phyloP scores from a whole-genome alignment of 2,797 vertebrate species.

The Chrosomus eos region DNA sequence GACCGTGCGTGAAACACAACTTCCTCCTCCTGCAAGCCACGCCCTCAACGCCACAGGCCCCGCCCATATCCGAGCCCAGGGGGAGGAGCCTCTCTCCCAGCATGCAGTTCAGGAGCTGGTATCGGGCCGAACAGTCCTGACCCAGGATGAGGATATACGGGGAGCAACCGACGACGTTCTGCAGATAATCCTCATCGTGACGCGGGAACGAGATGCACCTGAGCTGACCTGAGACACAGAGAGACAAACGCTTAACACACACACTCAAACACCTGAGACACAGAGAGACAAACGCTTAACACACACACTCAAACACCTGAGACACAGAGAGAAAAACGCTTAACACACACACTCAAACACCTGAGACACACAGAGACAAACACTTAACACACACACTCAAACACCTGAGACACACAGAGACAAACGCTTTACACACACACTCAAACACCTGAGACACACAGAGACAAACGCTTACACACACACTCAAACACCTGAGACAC shows the following conservation, averaged over 20 bases:
- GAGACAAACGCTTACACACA: too few relatives aligned
- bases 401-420: too few relatives aligned
- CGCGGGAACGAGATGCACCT: constrained; percentile 88
- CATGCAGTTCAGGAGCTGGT: constrained; percentile 89
- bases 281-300: too few relatives aligned
- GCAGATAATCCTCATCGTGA: constrained; percentile 91
- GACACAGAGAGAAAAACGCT: too few relatives aligned
- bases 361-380: too few relatives aligned
- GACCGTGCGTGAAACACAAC: constrained; percentile 89
- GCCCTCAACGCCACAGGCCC: constrained; percentile 75
- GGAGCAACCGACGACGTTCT: constrained; percentile 79
- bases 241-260: neutral
- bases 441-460: too few relatives aligned
- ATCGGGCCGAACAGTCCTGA: constrained; percentile 89
- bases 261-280: too few relatives aligned
- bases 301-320: too few relatives aligned
- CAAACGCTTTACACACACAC: too few relatives aligned
- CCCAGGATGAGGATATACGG: constrained; percentile 92
- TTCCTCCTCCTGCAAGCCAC: constrained; percentile 85
- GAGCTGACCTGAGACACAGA: constrained; percentile 77
- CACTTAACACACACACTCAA: too few relatives aligned
- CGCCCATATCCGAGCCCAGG: constrained; percentile 71
- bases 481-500: too few relatives aligned
- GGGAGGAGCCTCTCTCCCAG: constrained; percentile 90
- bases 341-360: too few relatives aligned